phyloP scores from a whole-genome alignment of 2,113 vertebrate genomes.

The Ophiodon elongatus region DNA sequence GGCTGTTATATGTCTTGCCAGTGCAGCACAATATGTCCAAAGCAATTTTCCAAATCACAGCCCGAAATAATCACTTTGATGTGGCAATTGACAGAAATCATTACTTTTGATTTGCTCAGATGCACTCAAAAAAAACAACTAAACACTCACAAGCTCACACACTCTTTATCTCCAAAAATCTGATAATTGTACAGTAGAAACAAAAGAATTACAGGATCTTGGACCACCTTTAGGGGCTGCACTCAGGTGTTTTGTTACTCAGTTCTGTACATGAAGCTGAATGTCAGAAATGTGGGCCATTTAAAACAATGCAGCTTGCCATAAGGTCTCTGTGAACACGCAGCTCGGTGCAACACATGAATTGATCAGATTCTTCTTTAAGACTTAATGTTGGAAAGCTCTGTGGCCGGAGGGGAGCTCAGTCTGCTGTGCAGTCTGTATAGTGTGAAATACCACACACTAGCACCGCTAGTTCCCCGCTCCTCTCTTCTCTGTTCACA shows the following conservation, averaged over 20 bases:
- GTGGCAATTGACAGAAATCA: conserved; percentile 63
- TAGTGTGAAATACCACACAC: conserved; percentile 54
- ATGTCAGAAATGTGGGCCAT: conserved; percentile 56
- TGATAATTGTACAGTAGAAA: conserved; percentile 65
- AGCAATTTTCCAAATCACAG: conserved; percentile 69
- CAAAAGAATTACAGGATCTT: conserved; percentile 26
- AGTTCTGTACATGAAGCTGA: conserved; percentile 69
- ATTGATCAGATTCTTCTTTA: conserved; percentile 70
- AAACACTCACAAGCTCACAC: neutral
- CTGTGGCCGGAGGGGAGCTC: conserved; percentile 55
- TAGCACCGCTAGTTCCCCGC: conserved; percentile 18
- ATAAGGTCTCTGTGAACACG: conserved; percentile 47
- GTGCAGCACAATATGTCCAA: conserved; percentile 65
- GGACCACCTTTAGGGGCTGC: conserved; percentile 32
- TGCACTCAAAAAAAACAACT: conserved; percentile 27
- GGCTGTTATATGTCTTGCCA: conserved; percentile 56
- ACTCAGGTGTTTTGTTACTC: conserved; percentile 42
- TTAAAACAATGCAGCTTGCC: conserved; percentile 46
- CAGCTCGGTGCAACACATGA: conserved; percentile 42
- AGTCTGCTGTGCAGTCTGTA: conserved; percentile 37
- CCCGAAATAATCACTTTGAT: conserved; percentile 70
- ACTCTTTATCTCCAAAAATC: conserved; percentile 15
- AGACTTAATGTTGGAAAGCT: conserved; percentile 54
- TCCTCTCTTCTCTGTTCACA: conserved; percentile 39
- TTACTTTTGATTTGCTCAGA: conserved; percentile 61